Base-by-base conservation (phyloP, 1,140 invertebrate genomes). In the Drosophila repleta region DNA sequence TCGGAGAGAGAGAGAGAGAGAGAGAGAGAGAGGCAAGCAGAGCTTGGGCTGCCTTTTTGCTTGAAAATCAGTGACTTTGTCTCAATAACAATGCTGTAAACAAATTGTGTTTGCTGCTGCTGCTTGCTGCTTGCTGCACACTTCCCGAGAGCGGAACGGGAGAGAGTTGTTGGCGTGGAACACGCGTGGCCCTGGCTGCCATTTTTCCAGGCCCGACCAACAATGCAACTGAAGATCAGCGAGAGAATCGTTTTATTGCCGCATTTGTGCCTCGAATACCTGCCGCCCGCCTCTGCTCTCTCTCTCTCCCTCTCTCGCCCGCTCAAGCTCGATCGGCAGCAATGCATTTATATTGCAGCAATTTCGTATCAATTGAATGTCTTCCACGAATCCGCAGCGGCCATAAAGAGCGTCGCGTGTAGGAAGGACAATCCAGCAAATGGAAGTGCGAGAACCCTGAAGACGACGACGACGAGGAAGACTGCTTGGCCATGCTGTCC, bases 331-430 rank as follows among this genome's bases (percentile, higher is more conserved):
- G 79, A 83, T 89, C 83, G 79, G 68, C 83, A 88, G 83, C 83
- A 89, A 57, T 89, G 84, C 69, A 55, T 88, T 87, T 88, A 88
- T 88, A 88, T 88, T 88, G 83, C 83, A 83, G 83, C 83, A 88
- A 88, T 88, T 88, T 88, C 66, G 79, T 65, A 83, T 88, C 83
- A 88, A 88, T 88, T 89, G 76, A 88, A 79, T 52, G 58, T 67
- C 56, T 88, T 88, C 83, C 79, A 83, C 83, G 83, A 88, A 88
- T 66, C 52, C 62, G 45, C 74, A 53, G 52, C 53, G 43, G 58
- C 55, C 84, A 83, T 87, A 88, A 88, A 88, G 69, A 72, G 76
- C 83, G 79, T 89, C 84, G 84, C 83, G 83, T 88, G 81, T 60
- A 21, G 67, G 26, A 65, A 68, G 71, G 70, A 60, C 35, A 24